Evolutionary conservation across 2,113 vertebrate species (phyloP), one percentile per base, ranked within the genome.

Genomic region (Otolemur garnettii): DNA sequence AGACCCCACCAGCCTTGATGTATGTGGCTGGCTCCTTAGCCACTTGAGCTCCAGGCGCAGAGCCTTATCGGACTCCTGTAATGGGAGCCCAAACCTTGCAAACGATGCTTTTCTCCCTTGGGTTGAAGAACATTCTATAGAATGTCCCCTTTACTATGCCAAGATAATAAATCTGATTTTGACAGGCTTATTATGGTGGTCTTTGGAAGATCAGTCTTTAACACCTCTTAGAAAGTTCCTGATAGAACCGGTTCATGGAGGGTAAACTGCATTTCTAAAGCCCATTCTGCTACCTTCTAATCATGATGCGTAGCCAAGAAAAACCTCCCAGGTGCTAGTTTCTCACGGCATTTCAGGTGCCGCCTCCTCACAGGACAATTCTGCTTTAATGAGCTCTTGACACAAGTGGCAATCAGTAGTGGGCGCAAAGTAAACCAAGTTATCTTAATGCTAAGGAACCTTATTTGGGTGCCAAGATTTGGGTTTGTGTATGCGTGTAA

Each of bases 371-470:
- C 5, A 2, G 2, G 85, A 88, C 59, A 26, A 68, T 53, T 86
- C 74, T 83, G 59, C 33, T 92, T 79, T 93, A 62, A 80, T 69
- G n/a, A 71, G 78, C 59, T 92, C 72, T 87, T 45, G 62, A 83
- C 77, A 87, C 33, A 24, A 59, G 17, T 60, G 64, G 69, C 69
- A 4, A 59, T 53, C 33, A 18, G 18, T 26, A n/a, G 24, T 62
- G n/a, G 74, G 85, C 87, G n/a, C 81, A 87, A 92, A 94, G 93
- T 64, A 6, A 66, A 59, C 88, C 90, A 84, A 45, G 35, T 64
- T 38, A 60, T 68, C 55, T 83, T 38, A 50, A 59, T 17, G 30
- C 53, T 74, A 84, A 38, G 50, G 8, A 77, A 90, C 15, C 26
- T 19, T 83, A 69, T 68, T 33, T 68, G 87, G 79, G 35, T 26